Conservation (phyloP, 23 tunicate species). For the Trididemnum miniatum region DNA sequence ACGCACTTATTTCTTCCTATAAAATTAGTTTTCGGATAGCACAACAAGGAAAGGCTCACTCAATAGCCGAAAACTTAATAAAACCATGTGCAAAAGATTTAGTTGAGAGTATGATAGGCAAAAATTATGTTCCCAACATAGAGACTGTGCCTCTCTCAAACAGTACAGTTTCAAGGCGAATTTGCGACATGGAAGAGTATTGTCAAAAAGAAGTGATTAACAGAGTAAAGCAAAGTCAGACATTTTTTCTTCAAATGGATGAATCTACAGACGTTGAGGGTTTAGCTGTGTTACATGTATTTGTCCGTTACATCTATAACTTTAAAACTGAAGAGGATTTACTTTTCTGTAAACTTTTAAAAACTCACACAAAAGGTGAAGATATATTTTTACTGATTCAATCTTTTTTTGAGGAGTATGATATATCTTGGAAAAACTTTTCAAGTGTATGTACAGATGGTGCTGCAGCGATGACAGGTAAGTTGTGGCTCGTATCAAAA, state of each 20-base stretch:
- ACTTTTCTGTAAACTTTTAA: slow-evolving; percentile 28
- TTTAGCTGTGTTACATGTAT: slow-evolving; percentile 33
- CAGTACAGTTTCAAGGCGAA: slow-evolving; percentile 30
- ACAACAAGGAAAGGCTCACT: slow-evolving; percentile 31
- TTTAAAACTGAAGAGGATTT: slow-evolving; percentile 25
- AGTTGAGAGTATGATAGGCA: slow-evolving; percentile 30
- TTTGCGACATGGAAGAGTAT: slow-evolving; percentile 33
- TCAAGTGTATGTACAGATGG: slow-evolving; percentile 31
- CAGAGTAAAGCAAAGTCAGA: slow-evolving; percentile 31
- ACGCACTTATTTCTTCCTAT: slow-evolving; percentile 32
- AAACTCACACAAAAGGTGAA: slow-evolving; percentile 33
- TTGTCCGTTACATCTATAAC: slow-evolving; percentile 28
- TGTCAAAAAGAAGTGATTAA: slow-evolving; percentile 29
- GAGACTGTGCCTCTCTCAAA: slow-evolving; percentile 36
- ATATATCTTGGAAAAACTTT: slow-evolving; percentile 27
- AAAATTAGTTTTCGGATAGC: slow-evolving; percentile 20
- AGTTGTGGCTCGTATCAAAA: slow-evolving; percentile 28
- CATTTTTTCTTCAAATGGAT: slow-evolving; percentile 25
- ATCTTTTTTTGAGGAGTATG: slow-evolving; percentile 33
- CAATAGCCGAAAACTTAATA: slow-evolving; percentile 34
- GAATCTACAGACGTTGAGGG: slow-evolving; percentile 20
- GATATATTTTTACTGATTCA: slow-evolving; percentile 26
- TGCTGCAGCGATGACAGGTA: slow-evolving; percentile 26
- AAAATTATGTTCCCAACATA: slow-evolving; percentile 31
- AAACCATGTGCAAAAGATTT: slow-evolving; percentile 38